phyloP scores from a whole-genome alignment of 1,140 invertebrate species.

The Lepidurus couesii region DNA sequence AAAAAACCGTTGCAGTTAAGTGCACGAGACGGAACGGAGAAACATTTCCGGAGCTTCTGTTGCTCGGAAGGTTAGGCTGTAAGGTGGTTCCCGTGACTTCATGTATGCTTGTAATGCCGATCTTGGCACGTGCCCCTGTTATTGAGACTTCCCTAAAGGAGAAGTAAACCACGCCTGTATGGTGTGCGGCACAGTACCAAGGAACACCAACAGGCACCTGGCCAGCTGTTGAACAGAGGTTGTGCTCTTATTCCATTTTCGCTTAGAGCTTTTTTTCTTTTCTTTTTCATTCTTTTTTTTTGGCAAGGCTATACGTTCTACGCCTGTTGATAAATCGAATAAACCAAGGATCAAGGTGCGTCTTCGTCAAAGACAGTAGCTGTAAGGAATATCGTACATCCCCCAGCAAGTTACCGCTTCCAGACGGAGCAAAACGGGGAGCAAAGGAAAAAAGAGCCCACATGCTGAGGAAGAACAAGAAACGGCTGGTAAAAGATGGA shows the following conservation, averaged over 20 bases:
- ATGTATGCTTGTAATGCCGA: not conserved
- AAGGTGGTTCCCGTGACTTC: not conserved
- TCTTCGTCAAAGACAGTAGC: not conserved
- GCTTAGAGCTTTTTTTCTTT: not conserved
- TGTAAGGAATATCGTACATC: not conserved
- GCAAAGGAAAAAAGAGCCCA: not conserved
- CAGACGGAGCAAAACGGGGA: not conserved
- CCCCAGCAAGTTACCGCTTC: constrained; percentile 1
- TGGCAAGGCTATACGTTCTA: not conserved
- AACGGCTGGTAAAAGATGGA: not conserved
- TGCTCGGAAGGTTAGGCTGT: not conserved
- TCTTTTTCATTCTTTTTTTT: not conserved
- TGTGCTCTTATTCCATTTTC: not conserved
- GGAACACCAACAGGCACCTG: not conserved
- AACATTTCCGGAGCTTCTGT: not conserved
- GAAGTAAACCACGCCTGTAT: constrained; percentile 7
- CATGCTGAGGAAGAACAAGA: constrained; percentile 12
- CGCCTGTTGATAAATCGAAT: not conserved
- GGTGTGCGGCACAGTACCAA: not conserved
- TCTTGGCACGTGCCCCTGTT: not conserved
- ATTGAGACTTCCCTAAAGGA: not conserved
- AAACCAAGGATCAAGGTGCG: not conserved
- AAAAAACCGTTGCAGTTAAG: not conserved
- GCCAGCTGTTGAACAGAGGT: not conserved
- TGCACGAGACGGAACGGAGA: constrained; percentile 16